Base-by-base conservation (phyloP, 2,797 vertebrate genomes). In the Melopsittacus undulatus region DNA sequence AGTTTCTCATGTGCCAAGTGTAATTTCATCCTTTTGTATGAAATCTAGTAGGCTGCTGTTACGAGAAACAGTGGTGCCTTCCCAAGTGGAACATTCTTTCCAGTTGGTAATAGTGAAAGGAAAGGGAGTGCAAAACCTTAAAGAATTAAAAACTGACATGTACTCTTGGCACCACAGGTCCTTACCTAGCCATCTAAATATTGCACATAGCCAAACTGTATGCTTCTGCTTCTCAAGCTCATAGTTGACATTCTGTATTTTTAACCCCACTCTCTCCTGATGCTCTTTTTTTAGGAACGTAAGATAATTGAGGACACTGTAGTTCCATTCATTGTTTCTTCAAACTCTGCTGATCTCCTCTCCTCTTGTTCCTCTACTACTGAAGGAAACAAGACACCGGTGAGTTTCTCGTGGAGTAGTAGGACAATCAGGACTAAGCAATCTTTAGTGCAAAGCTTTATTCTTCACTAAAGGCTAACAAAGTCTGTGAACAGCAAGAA, bases 221-320 rank as follows among this genome's bases (percentile, higher is more conserved):
- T 59, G 30, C 18, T 90, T 36, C 63, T 79, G 5, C 29, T 91
- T 95, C 89, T 78, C 62, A 81, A 92, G 88, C 48, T 63, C 27
- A 14, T 38, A 52, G n/a, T 23, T 73, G 12, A 32, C 32, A 49
- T 92, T 89, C 67, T 76, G 77, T 68, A 43, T 68, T 81, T 96
- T 92, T 86, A 43, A 87, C 5, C 23, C 16, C 8, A 8, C 13
- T 69, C 7, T 89, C 64, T 75, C 73, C 51, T 59, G 23, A 40
- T 87, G 3, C 30, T 61, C n/a, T 77, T 78, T 69, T 52, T 83
- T 87, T 96, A 99, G 99, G 99, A 99, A 89, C 98, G 98, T 10
- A 98, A 98, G 97, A 99, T 99, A 91, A 98, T 99, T 95, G 98
- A 99, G 96, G 99, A 99, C 97, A 99, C 99, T 0, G 98, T 99